Evolutionary conservation across 1,140 invertebrate genomes (phyloP), one percentile per base, ranked within the genome.

Genomic region (Panagrolaimus sp.): DNA sequence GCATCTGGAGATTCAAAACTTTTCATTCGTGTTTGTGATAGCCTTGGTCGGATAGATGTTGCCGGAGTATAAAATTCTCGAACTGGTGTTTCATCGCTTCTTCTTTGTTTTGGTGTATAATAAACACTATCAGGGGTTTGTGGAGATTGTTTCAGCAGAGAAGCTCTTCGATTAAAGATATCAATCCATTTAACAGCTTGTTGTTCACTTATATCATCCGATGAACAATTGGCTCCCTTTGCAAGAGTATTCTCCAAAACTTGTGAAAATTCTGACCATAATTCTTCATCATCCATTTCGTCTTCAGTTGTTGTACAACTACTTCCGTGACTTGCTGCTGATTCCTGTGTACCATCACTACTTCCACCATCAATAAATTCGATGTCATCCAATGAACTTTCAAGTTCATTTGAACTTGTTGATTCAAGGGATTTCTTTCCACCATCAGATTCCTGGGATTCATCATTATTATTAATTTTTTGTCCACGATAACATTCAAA

Each of bases 181-280:
- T 57, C 14, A 16, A 57, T 57, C 51, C 51, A 57, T 16, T 57
- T 57, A 1, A 27, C 20, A n/a, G 51, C 51, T 27, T 57, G 51
- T 57, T 57, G 20, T 57, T 57, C 51, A 5, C 14, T 20, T 0
- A 57, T 27, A 57, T 57, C 27, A 20, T 20, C 20, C 14, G 51
- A 25, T 2, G 51, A 25, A 20, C 20, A 27, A 16, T 57, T 27
- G 3, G 27, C 27, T 5, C 20, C 51, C n/a, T 57, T 57, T 57
- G 51, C 27, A 20, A 57, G 20, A 20, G 51, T 57, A 8, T 57
- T 57, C 27, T 57, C 51, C 20, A 57, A 27, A 11, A 57, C 51
- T 57, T 57, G 20, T 11, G 20, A 25, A 27, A 57, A 57, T 20
- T 57, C 51, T 25, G 20, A 25, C 51, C 51, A 57, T 27, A 57